These are phyloP conservation scores for Lasiurus cinereus DNA, from an alignment of 2,113 vertebrate species.

Conservation along the genomic window DNA sequence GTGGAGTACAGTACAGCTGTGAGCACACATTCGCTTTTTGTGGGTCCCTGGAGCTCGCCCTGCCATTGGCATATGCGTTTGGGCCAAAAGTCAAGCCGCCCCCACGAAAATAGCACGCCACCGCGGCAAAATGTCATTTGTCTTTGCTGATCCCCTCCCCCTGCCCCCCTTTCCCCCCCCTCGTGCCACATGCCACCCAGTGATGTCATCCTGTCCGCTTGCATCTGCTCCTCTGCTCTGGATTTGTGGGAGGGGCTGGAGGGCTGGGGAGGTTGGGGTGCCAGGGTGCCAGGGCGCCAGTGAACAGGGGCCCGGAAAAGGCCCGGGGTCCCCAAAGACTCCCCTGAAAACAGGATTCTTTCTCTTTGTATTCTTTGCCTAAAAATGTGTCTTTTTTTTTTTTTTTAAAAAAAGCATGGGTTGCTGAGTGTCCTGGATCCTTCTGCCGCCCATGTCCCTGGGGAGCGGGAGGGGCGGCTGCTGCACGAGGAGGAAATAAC, in stretches of 20 bases:
- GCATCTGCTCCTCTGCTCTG: slow-evolving; percentile 77
- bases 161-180: slow-evolving; percentile 71
- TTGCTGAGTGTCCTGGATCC: not conserved
- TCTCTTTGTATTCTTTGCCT: slow-evolving; percentile 44
- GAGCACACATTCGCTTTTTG: slow-evolving; percentile 92
- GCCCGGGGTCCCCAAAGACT: slow-evolving; percentile 75
- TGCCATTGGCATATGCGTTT: slow-evolving; percentile 91
- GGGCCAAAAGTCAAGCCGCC: slow-evolving; percentile 91
- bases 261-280: not conserved
- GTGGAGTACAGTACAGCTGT: slow-evolving; percentile 94
- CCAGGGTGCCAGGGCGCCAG: slow-evolving; percentile 30
- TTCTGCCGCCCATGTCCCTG: slow-evolving; percentile 40
- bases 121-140: slow-evolving; percentile 85
- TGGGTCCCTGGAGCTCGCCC: slow-evolving; percentile 91
- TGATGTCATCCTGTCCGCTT: slow-evolving; percentile 84
- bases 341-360: slow-evolving; percentile 63
- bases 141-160: slow-evolving; percentile 69
- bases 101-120: slow-evolving; percentile 85
- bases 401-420: not conserved
- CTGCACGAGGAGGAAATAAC: not conserved
- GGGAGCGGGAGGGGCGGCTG: not conserved
- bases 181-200: slow-evolving; percentile 82
- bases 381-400: not conserved
- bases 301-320: slow-evolving; percentile 68
- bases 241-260: slow-evolving; percentile 55